These are phyloP conservation scores for Zosterops pallidus DNA, from an alignment of 2,113 vertebrate species.

Conservation along the genomic window DNA sequence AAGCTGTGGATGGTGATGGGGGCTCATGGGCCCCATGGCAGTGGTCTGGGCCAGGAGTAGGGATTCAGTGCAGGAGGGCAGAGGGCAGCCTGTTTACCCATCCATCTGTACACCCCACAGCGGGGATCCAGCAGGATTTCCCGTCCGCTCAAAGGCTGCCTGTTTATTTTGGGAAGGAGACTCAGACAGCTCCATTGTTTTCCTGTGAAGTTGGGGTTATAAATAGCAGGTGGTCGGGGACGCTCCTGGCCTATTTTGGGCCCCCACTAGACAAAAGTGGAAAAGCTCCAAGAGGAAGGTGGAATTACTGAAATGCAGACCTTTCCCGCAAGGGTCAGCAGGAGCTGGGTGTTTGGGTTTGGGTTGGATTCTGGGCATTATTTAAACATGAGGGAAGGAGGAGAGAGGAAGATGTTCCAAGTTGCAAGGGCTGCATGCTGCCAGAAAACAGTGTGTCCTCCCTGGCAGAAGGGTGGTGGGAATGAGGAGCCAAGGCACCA, in stretches of 20 bases:
- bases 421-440: neutral
- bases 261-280: slow-evolving; percentile 67
- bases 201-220: slow-evolving; percentile 46
- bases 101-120: slow-evolving; percentile 59
- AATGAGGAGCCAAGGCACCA: neutral
- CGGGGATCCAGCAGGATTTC: slow-evolving; percentile 71
- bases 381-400: neutral
- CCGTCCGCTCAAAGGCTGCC: slow-evolving; percentile 55
- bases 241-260: slow-evolving; percentile 56
- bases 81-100: slow-evolving; percentile 55
- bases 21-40: fast-evolving
- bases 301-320: slow-evolving; percentile 60
- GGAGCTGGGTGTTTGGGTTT: slow-evolving; percentile 18
- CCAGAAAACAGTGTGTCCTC: neutral
- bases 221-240: slow-evolving; percentile 70
- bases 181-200: slow-evolving; percentile 69
- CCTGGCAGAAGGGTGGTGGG: neutral
- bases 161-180: slow-evolving; percentile 71
- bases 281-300: slow-evolving; percentile 69
- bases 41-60: neutral
- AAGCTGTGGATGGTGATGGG: neutral
- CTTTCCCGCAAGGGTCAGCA: slow-evolving; percentile 45
- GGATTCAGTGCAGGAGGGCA: neutral
- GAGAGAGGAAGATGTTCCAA: neutral
- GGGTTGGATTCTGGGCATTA: slow-evolving; percentile 21